Conservation (phyloP, 2,113 vertebrate genomes). For the Meleagris gallopavo region DNA sequence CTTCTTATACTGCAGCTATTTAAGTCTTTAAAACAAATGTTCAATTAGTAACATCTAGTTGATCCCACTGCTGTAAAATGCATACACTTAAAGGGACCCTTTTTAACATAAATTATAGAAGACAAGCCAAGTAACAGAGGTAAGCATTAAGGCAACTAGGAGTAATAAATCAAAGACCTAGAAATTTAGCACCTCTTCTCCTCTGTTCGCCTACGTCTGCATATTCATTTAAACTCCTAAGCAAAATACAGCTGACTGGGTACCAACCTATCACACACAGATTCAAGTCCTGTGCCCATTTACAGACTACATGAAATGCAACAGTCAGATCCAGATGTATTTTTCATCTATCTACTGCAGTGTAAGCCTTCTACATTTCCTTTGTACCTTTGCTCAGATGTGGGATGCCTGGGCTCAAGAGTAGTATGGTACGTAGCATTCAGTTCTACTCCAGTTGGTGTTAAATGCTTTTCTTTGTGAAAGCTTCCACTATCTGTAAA, state of each 20-base stretch:
- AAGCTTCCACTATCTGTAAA: slow-evolving; percentile 73
- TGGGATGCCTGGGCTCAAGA: slow-evolving; percentile 63
- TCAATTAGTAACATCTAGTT: background rate
- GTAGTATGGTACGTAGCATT: slow-evolving; percentile 67
- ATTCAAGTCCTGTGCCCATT: background rate
- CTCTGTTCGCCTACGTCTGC: slow-evolving; percentile 7
- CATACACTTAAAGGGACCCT: background rate
- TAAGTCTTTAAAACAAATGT: background rate
- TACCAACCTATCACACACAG: background rate
- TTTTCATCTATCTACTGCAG: slow-evolving; percentile 53
- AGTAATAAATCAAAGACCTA: slow-evolving; percentile 29
- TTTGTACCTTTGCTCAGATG: slow-evolving; percentile 72
- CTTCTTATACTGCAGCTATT: background rate
- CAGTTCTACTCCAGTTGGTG: slow-evolving; percentile 77
- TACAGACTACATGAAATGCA: background rate
- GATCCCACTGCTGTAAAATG: background rate
- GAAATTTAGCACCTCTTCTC: slow-evolving; percentile 62
- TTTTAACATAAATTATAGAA: background rate
- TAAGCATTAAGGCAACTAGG: slow-evolving; percentile 63
- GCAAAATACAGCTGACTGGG: background rate
- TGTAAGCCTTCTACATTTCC: slow-evolving; percentile 77
- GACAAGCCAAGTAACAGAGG: slow-evolving; percentile 39
- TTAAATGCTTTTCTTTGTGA: slow-evolving; percentile 74
- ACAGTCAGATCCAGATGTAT: background rate
- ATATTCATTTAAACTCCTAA: background rate